Evolutionary conservation across 2,888 invertebrate genomes (phyloP).

Genomic region (Tinea pellionella): DNA sequence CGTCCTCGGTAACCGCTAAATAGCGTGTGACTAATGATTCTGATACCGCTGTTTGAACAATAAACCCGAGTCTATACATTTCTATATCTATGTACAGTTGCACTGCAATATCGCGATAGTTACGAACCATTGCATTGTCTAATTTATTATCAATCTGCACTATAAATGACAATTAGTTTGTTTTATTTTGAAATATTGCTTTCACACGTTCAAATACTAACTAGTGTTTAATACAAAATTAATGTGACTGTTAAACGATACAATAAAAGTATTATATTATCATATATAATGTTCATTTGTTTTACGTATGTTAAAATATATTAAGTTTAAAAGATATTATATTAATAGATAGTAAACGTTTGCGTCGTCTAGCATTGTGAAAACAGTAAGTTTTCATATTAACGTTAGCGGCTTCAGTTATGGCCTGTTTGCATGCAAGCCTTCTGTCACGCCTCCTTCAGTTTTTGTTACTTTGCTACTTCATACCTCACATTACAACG

Average conservation of each 20-base stretch:
- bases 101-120: neutral
- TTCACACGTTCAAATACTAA: neutral
- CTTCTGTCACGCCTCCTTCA: conserved; percentile 23
- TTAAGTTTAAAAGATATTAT: neutral
- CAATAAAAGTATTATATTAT: no score
- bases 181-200: neutral
- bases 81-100: neutral
- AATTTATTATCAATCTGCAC: conserved; percentile 1
- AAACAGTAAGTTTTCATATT: conserved; percentile 48
- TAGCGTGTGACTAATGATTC: conserved; percentile 61
- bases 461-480: conserved; percentile 17
- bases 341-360: neutral
- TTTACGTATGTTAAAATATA: neutral
- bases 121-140: neutral
- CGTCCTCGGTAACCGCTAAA: conserved; percentile 53
- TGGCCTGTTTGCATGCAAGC: conserved; percentile 59
- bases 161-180: conserved; percentile 9
- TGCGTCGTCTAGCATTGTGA: neutral
- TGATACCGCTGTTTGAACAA: neutral
- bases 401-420: conserved; percentile 45
- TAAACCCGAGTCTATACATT: neutral
- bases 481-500: neutral
- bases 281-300: no score
- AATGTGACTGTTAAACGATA: no score
- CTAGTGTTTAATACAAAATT: no score